Percentiles rank a stretch among this genome's conserved stretches.
phyloP scores from a whole-genome alignment of 2,888 invertebrate genomes.

The Spialia ferax region DNA sequence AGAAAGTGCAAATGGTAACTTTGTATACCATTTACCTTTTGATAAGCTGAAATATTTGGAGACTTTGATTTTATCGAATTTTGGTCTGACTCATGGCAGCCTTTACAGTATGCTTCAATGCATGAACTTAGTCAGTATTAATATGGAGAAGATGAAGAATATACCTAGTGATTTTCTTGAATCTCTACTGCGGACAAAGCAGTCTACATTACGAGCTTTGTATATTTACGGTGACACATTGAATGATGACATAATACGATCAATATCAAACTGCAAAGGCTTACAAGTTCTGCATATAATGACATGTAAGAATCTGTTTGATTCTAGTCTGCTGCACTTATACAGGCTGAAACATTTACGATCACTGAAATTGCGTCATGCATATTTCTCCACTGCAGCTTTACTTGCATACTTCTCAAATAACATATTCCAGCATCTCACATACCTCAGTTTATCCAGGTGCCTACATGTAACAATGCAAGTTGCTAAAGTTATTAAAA shows the following conservation, averaged over 20 bases:
- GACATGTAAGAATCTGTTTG: slow-evolving; percentile 84
- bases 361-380: slow-evolving; percentile 81
- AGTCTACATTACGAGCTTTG: slow-evolving; percentile 72
- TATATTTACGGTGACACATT: slow-evolving; percentile 83
- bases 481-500: slow-evolving; percentile 79
- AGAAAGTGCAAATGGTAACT: slow-evolving; percentile 79
- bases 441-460: slow-evolving; percentile 79
- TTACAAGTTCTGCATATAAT: slow-evolving; percentile 80
- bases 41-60: slow-evolving; percentile 77
- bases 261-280: slow-evolving; percentile 76
- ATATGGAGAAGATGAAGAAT: slow-evolving; percentile 85
- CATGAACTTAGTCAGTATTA: slow-evolving; percentile 79
- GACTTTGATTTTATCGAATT: slow-evolving; percentile 79
- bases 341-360: slow-evolving; percentile 77
- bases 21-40: slow-evolving; percentile 82
- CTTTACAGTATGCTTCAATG: slow-evolving; percentile 81
- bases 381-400: slow-evolving; percentile 82
- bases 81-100: slow-evolving; percentile 79
- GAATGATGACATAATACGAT: slow-evolving; percentile 79
- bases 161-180: slow-evolving; percentile 82
- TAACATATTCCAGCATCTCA: slow-evolving; percentile 77
- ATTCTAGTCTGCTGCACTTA: slow-evolving; percentile 79
- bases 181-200: slow-evolving; percentile 75
- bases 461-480: slow-evolving; percentile 82
- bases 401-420: slow-evolving; percentile 81